Conservation (phyloP, 2,888 invertebrate genomes). For the Anthrax anthrax region DNA sequence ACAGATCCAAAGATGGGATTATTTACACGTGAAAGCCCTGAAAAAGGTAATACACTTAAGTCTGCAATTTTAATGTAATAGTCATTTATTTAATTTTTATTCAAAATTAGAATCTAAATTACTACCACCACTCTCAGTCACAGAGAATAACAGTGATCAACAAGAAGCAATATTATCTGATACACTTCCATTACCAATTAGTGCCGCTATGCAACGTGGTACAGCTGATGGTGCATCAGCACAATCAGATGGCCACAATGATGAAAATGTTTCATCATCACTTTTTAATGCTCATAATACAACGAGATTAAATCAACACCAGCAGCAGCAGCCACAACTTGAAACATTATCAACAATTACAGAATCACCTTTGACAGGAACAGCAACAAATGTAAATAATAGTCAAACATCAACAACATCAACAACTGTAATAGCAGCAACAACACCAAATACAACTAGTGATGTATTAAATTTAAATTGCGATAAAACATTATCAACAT, state of each 20-base stretch:
- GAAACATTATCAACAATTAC: constrained; percentile 1
- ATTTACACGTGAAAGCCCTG: constrained; percentile 32
- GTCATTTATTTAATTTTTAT: not conserved
- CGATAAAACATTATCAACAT: too few species aligned
- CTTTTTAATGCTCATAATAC: not conserved
- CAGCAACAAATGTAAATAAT: not conserved
- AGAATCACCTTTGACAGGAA: not conserved
- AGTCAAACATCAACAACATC: not conserved
- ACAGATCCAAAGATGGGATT: constrained; percentile 31
- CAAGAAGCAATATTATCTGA: not conserved
- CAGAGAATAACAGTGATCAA: not conserved
- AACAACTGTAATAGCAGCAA: not conserved
- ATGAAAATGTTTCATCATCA: not conserved
- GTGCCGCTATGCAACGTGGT: constrained; percentile 19
- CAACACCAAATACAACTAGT: not conserved
- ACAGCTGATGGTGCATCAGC: constrained; percentile 32
- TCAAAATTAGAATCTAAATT: constrained; percentile 2
- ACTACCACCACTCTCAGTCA: not conserved
- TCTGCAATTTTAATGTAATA: not conserved
- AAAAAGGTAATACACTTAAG: constrained; percentile 21
- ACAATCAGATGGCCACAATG: constrained; percentile 8
- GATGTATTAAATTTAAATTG: too few species aligned
- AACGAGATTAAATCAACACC: constrained; percentile 14
- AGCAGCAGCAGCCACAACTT: constrained; percentile 6
- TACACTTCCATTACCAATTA: constrained; percentile 1